These are phyloP conservation scores for Cenopis cana DNA, from an alignment of 2,888 invertebrate genomes.

Conservation along the genomic window DNA sequence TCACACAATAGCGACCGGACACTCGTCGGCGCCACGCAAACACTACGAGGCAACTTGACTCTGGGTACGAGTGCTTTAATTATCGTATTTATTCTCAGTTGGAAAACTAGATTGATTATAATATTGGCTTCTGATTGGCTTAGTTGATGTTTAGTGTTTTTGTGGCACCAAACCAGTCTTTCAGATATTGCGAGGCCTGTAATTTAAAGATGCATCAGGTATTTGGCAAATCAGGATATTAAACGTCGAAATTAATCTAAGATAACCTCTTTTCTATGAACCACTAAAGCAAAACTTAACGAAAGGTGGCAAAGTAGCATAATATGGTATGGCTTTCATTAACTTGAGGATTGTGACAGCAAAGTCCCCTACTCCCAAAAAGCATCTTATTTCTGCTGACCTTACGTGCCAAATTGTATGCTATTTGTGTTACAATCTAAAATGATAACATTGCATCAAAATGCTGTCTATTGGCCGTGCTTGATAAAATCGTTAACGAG, in stretches of 20 bases:
- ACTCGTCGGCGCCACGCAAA: conserved; percentile 1
- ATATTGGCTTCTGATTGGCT: conserved; percentile 4
- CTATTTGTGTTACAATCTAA: background rate
- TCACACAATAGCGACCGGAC: background rate
- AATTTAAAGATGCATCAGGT: background rate
- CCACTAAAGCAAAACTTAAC: no score
- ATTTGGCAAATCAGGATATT: no score
- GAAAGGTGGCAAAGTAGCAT: no score
- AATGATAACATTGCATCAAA: conserved; percentile 7
- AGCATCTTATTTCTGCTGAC: no score
- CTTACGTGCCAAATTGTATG: no score
- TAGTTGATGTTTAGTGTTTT: background rate
- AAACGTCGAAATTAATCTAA: no score
- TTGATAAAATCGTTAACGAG: conserved; percentile 39
- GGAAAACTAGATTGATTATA: background rate
- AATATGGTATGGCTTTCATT: no score
- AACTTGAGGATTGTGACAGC: no score
- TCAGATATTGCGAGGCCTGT: background rate
- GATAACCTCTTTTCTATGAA: no score
- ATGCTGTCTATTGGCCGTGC: conserved; percentile 8
- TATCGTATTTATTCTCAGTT: background rate
- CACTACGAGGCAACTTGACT: conserved; percentile 5
- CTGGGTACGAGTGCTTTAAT: background rate
- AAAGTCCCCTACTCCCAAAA: no score
- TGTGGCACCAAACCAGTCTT: background rate